phyloP scores from a whole-genome alignment of 2,797 vertebrate species.

The Muscicapa striata region DNA sequence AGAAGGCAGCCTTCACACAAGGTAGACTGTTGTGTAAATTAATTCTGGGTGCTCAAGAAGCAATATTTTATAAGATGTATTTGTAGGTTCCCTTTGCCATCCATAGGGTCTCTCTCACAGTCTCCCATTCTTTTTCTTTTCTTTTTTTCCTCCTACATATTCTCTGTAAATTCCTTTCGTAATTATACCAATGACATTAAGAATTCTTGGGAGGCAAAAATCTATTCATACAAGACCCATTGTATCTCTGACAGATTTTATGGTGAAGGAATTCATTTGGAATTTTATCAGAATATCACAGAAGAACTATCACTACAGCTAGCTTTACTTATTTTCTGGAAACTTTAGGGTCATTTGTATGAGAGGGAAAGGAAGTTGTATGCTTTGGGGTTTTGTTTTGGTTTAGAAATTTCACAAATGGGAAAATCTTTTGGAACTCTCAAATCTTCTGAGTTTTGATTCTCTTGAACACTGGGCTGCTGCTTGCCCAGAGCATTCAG shows the following conservation, averaged over 20 bases:
- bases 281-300: background rate
- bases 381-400: background rate
- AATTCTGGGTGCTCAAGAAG: background rate
- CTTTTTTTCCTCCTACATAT: background rate
- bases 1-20: background rate
- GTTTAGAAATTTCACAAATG: background rate
- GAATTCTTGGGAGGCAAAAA: background rate
- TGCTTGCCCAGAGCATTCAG: background rate
- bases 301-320: background rate
- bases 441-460: background rate
- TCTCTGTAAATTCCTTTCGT: background rate
- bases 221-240: background rate
- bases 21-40: background rate
- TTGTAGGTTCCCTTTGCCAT: background rate
- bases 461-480: background rate
- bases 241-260: background rate
- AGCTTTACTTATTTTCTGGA: background rate
- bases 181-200: background rate
- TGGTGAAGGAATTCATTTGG: background rate
- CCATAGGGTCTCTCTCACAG: fast-evolving
- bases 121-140: background rate
- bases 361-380: background rate
- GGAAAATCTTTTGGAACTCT: background rate
- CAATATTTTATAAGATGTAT: background rate
- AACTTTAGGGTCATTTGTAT: background rate